These are phyloP conservation scores for Coracopsis vasa DNA, from an alignment of 2,113 vertebrate genomes.

Conservation along the genomic window DNA sequence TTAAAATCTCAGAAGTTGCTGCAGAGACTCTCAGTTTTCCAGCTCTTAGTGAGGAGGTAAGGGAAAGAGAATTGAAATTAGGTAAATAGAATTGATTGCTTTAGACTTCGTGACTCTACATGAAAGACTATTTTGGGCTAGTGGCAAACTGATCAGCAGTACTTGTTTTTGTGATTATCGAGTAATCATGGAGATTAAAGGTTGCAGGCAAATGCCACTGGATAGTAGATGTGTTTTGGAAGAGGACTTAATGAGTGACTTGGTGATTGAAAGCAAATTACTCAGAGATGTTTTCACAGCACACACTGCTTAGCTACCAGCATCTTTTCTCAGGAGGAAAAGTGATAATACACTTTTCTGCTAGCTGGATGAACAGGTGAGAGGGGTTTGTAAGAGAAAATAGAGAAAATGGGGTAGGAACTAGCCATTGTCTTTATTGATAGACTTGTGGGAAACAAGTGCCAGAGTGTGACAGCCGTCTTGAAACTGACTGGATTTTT, in stretches of 20 bases:
- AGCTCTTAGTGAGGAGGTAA: not conserved
- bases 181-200: not conserved
- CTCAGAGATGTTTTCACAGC: not conserved
- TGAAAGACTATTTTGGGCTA: not conserved
- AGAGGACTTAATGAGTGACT: not conserved
- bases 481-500: not conserved
- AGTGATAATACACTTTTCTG: not conserved
- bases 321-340: not conserved
- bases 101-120: not conserved
- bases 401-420: not conserved
- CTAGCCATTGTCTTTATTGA: not conserved
- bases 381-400: not conserved
- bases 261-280: not conserved
- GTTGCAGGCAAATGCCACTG: not conserved
- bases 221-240: not conserved
- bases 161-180: not conserved
- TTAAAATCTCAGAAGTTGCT: not conserved
- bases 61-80: not conserved
- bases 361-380: not conserved
- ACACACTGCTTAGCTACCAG: not conserved
- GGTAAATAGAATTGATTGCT: not conserved
- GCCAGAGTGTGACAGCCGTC: rapidly evolving
- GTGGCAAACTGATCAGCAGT: not conserved
- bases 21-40: not conserved
- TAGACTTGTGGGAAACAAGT: not conserved